phyloP scores from a whole-genome alignment of 2,113 vertebrate species.

The Ifrita kowaldi region DNA sequence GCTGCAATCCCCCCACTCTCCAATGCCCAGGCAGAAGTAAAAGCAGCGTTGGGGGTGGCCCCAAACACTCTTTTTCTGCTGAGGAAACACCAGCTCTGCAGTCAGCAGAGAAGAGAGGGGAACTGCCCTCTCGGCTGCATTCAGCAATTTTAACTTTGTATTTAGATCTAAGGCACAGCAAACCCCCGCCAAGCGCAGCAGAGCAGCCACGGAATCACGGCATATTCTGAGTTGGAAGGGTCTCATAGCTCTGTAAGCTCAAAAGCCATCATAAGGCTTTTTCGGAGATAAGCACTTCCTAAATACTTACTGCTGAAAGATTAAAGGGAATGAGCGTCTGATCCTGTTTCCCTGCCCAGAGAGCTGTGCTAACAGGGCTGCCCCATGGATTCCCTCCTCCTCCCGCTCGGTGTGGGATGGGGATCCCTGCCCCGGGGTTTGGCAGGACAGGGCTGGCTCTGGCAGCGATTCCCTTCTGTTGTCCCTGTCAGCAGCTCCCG shows the following conservation, averaged over 20 bases:
- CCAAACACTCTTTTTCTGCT: neutral
- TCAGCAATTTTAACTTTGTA: neutral
- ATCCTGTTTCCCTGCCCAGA: neutral
- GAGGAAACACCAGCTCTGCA: neutral
- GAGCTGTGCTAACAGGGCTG: neutral
- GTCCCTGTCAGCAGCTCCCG: neutral
- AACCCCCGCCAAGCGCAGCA: neutral
- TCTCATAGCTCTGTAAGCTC: slow-evolving; percentile 37
- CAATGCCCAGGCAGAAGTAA: neutral
- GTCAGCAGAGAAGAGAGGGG: neutral
- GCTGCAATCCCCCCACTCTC: neutral
- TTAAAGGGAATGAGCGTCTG: slow-evolving; percentile 19
- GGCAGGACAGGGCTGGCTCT: neutral
- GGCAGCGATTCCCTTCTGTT: neutral
- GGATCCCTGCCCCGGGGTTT: neutral
- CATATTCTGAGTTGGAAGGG: neutral
- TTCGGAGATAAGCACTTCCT: slow-evolving; percentile 53
- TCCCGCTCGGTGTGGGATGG: rapidly evolving
- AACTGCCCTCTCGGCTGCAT: neutral
- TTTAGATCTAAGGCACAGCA: neutral
- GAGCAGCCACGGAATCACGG: neutral
- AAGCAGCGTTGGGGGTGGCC: neutral
- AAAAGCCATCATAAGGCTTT: slow-evolving; percentile 31
- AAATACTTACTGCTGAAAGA: slow-evolving; percentile 29
- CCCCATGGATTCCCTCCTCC: neutral